phyloP scores from a whole-genome alignment of 2,113 vertebrate genomes.

The Lethenteron camtschaticum region DNA sequence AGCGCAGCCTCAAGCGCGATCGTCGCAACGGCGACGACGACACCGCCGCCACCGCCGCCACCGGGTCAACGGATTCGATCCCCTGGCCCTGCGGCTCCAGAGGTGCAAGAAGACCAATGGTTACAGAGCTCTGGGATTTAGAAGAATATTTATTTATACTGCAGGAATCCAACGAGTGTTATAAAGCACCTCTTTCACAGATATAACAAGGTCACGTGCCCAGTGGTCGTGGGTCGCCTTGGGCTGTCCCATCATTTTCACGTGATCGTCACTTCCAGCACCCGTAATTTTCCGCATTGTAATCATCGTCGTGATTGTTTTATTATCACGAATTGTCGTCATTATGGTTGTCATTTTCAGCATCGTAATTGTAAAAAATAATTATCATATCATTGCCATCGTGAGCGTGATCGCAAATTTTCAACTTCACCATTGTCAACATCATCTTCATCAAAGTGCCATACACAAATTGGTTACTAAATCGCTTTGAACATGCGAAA shows the following conservation, averaged over 20 bases:
- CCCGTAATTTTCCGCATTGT: too few relatives aligned
- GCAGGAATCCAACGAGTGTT: slow-evolving; percentile 15
- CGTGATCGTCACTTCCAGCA: background rate
- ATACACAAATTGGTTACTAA: too few relatives aligned
- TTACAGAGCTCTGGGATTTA: slow-evolving; percentile 5
- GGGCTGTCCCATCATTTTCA: background rate
- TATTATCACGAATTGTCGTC: too few relatives aligned
- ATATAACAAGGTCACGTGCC: background rate
- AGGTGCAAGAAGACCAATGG: slow-evolving; percentile 31
- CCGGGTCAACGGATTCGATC: slow-evolving; percentile 42
- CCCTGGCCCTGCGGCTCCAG: slow-evolving; percentile 55
- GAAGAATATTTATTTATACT: slow-evolving; percentile 5
- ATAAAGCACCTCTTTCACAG: background rate
- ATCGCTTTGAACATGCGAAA: too few relatives aligned
- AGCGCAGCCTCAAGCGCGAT: slow-evolving; percentile 47
- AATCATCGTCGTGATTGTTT: too few relatives aligned
- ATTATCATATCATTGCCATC: too few relatives aligned
- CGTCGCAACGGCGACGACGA: slow-evolving; percentile 46
- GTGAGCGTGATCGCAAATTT: too few relatives aligned
- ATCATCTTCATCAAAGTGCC: too few relatives aligned
- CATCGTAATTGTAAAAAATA: too few relatives aligned
- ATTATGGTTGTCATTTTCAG: too few relatives aligned
- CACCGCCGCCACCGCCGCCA: slow-evolving; percentile 34
- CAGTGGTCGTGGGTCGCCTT: background rate
- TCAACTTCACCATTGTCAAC: too few relatives aligned